Percentiles rank a stretch among this genome's conserved stretches.
These are phyloP conservation scores for Enteromius argenteus DNA, from an alignment of 2,797 vertebrate species.

Conservation along the genomic window DNA sequence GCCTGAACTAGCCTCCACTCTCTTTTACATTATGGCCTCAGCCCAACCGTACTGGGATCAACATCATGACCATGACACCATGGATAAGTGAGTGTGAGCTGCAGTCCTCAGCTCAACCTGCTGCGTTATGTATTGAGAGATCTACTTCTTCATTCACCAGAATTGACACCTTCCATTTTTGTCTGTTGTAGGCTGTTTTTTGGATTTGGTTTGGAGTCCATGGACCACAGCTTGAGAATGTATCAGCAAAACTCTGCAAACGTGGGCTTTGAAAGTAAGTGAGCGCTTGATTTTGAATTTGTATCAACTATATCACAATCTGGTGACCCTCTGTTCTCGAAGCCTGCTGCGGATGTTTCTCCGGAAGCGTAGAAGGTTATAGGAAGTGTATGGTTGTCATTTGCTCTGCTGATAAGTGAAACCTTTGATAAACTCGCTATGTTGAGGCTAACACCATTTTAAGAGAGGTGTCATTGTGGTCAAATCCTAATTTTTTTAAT, in stretches of 20 bases:
- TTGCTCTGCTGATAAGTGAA: constrained; percentile 68
- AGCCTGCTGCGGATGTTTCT: constrained; percentile 77
- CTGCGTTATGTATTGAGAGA: background rate
- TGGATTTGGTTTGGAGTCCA: constrained; percentile 78
- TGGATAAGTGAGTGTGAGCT: constrained; percentile 82
- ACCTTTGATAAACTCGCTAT: constrained; percentile 72
- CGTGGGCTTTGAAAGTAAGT: constrained; percentile 76
- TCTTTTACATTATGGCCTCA: constrained; percentile 77
- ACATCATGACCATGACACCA: constrained; percentile 71
- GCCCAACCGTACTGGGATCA: constrained; percentile 83
- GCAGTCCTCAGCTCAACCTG: background rate
- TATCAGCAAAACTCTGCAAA: constrained; percentile 74
- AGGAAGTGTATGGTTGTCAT: constrained; percentile 73
- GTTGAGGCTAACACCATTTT: constrained; percentile 75
- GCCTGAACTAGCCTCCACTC: constrained; percentile 74
- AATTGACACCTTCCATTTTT: constrained; percentile 61
- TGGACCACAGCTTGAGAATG: constrained; percentile 81
- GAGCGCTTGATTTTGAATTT: constrained; percentile 49
- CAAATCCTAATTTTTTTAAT: background rate
- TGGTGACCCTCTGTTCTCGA: constrained; percentile 77
- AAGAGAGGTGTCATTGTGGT: background rate
- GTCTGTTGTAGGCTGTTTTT: constrained; percentile 82
- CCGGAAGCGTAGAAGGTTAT: constrained; percentile 75
- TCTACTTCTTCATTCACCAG: background rate
- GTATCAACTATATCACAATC: constrained; percentile 64